A percentile compares a stretch with the other conserved stretches of the same genome.
These are phyloP conservation scores for Enoplosus armatus DNA, from an alignment of 2,797 vertebrate genomes.

Conservation along the genomic window DNA sequence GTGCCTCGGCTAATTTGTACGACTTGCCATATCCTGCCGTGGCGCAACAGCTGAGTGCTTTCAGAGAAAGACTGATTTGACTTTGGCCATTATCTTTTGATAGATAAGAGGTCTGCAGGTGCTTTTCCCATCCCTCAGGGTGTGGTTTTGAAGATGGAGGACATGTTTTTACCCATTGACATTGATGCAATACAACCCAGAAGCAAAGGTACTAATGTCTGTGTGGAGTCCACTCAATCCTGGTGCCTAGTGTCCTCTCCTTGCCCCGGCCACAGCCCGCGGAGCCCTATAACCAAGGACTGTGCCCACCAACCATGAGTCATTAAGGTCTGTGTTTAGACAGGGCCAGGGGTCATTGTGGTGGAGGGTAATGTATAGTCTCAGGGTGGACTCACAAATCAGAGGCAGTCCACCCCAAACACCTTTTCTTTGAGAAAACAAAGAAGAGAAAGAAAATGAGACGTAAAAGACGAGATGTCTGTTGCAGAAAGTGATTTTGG, in stretches of 20 bases:
- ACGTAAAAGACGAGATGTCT: slow-evolving; percentile 9
- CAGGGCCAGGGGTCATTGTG: slow-evolving; percentile 71
- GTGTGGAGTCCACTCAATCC: slow-evolving; percentile 80
- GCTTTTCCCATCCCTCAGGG: slow-evolving; percentile 77
- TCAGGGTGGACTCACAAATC: slow-evolving; percentile 69
- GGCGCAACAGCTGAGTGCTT: slow-evolving; percentile 81
- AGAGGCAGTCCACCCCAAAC: slow-evolving; percentile 37
- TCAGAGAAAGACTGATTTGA: slow-evolving; percentile 83
- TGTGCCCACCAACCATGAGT: slow-evolving; percentile 73
- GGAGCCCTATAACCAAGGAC: slow-evolving; percentile 71
- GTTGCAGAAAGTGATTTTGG: slow-evolving; percentile 32
- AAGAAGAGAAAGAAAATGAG: slow-evolving; percentile 20
- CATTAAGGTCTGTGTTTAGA: slow-evolving; percentile 75
- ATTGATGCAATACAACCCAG: slow-evolving; percentile 85
- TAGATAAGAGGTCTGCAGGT: slow-evolving; percentile 85
- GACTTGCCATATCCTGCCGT: slow-evolving; percentile 76
- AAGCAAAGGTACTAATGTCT: slow-evolving; percentile 85
- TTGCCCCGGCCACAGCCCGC: slow-evolving; percentile 68
- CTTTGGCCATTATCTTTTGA: slow-evolving; percentile 88
- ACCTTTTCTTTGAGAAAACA: slow-evolving; percentile 33
- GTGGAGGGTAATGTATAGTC: slow-evolving; percentile 62
- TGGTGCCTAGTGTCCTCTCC: slow-evolving; percentile 65
- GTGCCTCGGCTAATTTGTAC: slow-evolving; percentile 84
- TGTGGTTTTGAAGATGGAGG: slow-evolving; percentile 85
- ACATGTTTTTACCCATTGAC: slow-evolving; percentile 88